Conservation (phyloP, 2,888 invertebrate species). For the Troglohyphantes excavatus region DNA sequence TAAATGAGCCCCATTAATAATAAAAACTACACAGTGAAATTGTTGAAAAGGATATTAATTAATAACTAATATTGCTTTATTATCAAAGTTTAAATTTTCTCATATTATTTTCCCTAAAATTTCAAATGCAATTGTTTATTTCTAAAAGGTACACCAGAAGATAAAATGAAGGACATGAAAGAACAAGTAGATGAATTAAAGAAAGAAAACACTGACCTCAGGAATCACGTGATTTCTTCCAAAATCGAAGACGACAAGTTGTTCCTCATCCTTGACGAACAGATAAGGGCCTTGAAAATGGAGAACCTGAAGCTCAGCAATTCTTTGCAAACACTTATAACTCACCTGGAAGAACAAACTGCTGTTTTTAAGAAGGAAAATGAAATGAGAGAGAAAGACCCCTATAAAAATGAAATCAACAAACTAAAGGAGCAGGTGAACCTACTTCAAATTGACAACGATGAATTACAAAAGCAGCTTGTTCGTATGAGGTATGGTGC, state of each 20-base stretch:
- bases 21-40: too few species aligned
- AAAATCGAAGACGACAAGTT: slow-evolving; percentile 53
- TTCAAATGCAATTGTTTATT: slow-evolving; percentile 2
- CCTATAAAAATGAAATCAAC: slow-evolving; percentile 53
- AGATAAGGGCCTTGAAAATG: slow-evolving; percentile 42
- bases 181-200: slow-evolving; percentile 13
- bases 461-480: slow-evolving; percentile 52
- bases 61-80: too few species aligned
- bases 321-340: slow-evolving; percentile 31
- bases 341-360: slow-evolving; percentile 46
- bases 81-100: too few species aligned
- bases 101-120: neutral
- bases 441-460: slow-evolving; percentile 50
- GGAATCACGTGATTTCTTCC: slow-evolving; percentile 26
- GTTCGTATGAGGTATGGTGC: slow-evolving; percentile 43
- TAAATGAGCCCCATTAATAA: too few species aligned
- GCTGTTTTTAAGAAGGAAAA: slow-evolving; percentile 11
- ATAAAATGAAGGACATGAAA: slow-evolving; percentile 20
- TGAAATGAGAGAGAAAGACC: slow-evolving; percentile 27
- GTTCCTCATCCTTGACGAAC: slow-evolving; percentile 43
- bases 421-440: slow-evolving; percentile 57
- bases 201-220: slow-evolving; percentile 46
- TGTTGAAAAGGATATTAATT: too few species aligned
- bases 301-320: slow-evolving; percentile 50
- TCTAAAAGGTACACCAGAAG: neutral